Base-by-base conservation (phyloP, 2,888 invertebrate species). In the Tolmerus cingulatus region DNA sequence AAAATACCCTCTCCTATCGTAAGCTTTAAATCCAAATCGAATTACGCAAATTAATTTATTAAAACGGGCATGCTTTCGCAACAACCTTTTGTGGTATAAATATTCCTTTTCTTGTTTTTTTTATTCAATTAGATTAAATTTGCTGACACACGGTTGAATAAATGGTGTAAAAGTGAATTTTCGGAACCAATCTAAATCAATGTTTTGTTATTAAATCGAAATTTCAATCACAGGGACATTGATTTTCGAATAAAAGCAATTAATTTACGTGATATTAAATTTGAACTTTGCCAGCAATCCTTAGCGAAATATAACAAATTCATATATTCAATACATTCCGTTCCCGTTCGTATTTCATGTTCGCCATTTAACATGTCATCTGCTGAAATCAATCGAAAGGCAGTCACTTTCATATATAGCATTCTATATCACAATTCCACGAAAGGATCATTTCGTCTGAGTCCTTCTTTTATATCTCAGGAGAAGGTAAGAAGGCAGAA, bases 81-180 rank as follows among this genome's bases (percentile, higher is more conserved):
- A 55, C 19, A n/a, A n/a, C 19, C 4, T 55, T 55, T 55, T 55
- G n/a, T n/a, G 55, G n/a, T 46, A 12, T 74, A 27, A 74, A 74
- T 27, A 14, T 76, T 76, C 76, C 12, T 76, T 14, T 30, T 27
- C 57, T 19, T 23, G 7, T 19, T 55, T 23, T 23, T 57, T 57
- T 8, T 81, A 81, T 81, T 81, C 46, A 81, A 81, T 81, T 81
- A 81, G 55, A 23, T n/a, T 40, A 27, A 81, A 55, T 81, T 81
- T 55, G 81, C 81, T 81, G 81, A 81, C 55, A 81, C 23, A 23
- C 12, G 43, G 43, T 46, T 46, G 14, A 46, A 16, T 46, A 16
- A 46, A 46, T 46, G 16, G 43, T 46, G 14, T 16, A 46, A 46
- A 4, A 46, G 16, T 46, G 12, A 12, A 46, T 12, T 46, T 46